Conservation (phyloP, 1,140 invertebrate species). For the Spodoptera litura region DNA sequence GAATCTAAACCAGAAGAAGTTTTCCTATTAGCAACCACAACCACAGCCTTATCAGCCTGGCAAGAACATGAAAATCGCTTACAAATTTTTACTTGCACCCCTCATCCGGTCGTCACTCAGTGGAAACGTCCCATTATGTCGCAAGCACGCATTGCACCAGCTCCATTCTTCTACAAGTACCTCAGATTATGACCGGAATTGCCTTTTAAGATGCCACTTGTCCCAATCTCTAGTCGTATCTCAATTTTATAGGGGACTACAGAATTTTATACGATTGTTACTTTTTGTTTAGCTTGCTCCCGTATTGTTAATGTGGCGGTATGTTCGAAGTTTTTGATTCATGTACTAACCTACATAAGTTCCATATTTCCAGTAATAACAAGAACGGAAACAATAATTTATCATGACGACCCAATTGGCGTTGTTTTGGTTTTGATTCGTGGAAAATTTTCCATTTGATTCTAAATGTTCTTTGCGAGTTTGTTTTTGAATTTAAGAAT, state of each 20-base stretch:
- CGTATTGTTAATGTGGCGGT: slow-evolving; percentile 9
- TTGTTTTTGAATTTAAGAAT: background rate
- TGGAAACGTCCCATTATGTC: slow-evolving; percentile 82
- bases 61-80: slow-evolving; percentile 30
- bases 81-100: slow-evolving; percentile 21
- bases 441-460: background rate
- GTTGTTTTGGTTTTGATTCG: slow-evolving; percentile 1
- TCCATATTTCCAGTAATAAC: background rate
- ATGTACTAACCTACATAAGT: slow-evolving; percentile 14
- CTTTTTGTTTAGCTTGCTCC: slow-evolving; percentile 18
- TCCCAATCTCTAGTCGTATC: slow-evolving; percentile 54
- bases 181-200: slow-evolving; percentile 74
- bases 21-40: background rate
- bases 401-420: slow-evolving; percentile 16
- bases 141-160: slow-evolving; percentile 73
- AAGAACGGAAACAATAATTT: slow-evolving; percentile 1
- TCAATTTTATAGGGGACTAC: slow-evolving; percentile 48
- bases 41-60: too few species aligned
- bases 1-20: too few species aligned
- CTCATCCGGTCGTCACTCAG: slow-evolving; percentile 79
- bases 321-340: slow-evolving; percentile 34
- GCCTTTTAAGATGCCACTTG: slow-evolving; percentile 68
- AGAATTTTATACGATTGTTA: slow-evolving; percentile 37
- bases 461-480: slow-evolving; percentile 15
- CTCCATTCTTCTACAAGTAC: slow-evolving; percentile 75